Evolutionary conservation across 64 coral and sea anemone genomes (phyloP).

Genomic region (Anthopleura sola): DNA sequence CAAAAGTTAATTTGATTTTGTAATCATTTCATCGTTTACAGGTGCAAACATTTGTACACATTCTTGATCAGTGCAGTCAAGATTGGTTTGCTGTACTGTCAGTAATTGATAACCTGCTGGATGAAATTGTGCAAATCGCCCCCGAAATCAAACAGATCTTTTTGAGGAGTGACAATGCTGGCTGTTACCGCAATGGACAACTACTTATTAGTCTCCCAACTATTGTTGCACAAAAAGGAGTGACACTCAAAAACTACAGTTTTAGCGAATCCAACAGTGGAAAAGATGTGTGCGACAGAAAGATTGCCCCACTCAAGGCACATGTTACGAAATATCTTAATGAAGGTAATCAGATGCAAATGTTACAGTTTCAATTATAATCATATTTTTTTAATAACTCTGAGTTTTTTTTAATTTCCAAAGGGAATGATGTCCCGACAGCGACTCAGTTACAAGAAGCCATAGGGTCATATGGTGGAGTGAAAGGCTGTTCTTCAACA

Average conservation of each 20-base stretch:
- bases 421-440: conserved; percentile 26
- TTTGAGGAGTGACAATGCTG: conserved; percentile 17
- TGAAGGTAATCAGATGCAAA: too few species aligned
- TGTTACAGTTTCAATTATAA: too few species aligned
- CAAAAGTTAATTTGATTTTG: background rate
- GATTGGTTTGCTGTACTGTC: conserved; percentile 63
- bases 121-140: background rate
- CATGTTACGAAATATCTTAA: conserved; percentile 14
- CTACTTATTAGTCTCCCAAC: background rate
- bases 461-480: conserved; percentile 34
- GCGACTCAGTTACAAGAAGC: conserved; percentile 43
- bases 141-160: background rate
- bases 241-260: background rate
- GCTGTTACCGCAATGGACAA: background rate
- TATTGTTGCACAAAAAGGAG: conserved; percentile 14
- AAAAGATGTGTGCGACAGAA: conserved; percentile 39
- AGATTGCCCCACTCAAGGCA: conserved; percentile 28
- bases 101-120: conserved; percentile 33
- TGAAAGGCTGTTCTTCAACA: conserved; percentile 32
- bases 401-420: conserved; percentile 6
- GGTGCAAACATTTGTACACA: conserved; percentile 55
- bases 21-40: conserved; percentile 13
- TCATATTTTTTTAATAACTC: too few species aligned
- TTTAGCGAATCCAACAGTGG: conserved; percentile 29
- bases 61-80: conserved; percentile 44